These are phyloP conservation scores for Struthidea cinerea DNA, from an alignment of 2,113 vertebrate genomes.

Conservation along the genomic window DNA sequence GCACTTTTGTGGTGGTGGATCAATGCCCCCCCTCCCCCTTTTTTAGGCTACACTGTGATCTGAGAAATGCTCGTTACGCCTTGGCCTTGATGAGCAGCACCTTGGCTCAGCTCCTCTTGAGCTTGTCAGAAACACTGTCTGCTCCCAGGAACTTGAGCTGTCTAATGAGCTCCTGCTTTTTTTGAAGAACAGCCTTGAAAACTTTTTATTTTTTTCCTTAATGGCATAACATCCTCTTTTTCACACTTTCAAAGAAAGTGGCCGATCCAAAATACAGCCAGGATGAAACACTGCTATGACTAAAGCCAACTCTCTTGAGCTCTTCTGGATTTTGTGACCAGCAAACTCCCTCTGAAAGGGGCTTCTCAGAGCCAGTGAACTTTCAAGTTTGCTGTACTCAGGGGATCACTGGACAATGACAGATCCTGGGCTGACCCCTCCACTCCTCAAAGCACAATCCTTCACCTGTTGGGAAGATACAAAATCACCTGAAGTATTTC, in stretches of 20 bases:
- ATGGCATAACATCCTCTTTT: neutral
- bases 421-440: neutral
- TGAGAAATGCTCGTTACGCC: neutral
- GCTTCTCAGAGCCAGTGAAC: neutral
- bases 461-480: neutral
- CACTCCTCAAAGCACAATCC: neutral
- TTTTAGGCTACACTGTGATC: neutral
- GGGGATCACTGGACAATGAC: neutral
- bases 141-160: neutral
- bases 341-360: neutral
- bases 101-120: neutral
- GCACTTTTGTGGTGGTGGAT: neutral
- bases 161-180: neutral
- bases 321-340: neutral
- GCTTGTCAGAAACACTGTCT: neutral
- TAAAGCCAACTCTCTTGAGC: neutral
- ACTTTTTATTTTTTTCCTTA: neutral
- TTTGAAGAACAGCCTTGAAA: neutral
- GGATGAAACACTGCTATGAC: neutral
- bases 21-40: rapidly evolving
- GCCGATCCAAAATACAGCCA: neutral
- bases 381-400: neutral
- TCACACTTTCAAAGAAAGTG: neutral
- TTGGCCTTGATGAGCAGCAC: neutral
- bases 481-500: neutral